Evolutionary conservation across 2,888 invertebrate species (phyloP).

Genomic region (Leptinotarsa tumamoca): DNA sequence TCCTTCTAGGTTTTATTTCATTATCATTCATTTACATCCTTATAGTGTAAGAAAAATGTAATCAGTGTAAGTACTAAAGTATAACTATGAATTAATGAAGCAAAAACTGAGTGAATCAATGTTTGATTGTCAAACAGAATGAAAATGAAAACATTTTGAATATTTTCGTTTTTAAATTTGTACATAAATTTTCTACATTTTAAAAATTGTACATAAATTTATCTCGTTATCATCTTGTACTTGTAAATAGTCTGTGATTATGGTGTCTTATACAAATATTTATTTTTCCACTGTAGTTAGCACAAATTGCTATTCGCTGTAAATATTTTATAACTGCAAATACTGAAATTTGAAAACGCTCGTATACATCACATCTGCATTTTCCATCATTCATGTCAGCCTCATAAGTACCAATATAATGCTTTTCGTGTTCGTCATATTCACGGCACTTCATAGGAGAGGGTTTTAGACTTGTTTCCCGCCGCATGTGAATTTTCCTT

Average conservation of each 20-base stretch:
- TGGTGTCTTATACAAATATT: constrained; percentile 51
- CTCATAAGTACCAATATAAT: background rate
- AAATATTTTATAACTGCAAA: background rate
- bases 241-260: constrained; percentile 55
- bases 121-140: no score
- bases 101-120: no score
- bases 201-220: constrained; percentile 6
- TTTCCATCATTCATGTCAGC: background rate
- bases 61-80: no score
- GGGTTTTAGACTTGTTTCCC: constrained; percentile 49
- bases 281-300: constrained; percentile 42
- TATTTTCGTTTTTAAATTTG: no score
- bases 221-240: constrained; percentile 3
- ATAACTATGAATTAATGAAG: no score
- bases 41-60: no score
- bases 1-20: background rate
- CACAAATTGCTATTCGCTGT: no score
- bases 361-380: background rate
- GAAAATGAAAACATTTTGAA: background rate
- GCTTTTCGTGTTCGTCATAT: constrained; percentile 4
- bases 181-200: no score
- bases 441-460: constrained; percentile 46
- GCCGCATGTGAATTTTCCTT: background rate
- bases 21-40: background rate
- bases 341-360: constrained; percentile 5